Evolutionary conservation across 2,888 invertebrate genomes (phyloP), one percentile per base, ranked within the genome.

Genomic region (Graphium colonna): DNA sequence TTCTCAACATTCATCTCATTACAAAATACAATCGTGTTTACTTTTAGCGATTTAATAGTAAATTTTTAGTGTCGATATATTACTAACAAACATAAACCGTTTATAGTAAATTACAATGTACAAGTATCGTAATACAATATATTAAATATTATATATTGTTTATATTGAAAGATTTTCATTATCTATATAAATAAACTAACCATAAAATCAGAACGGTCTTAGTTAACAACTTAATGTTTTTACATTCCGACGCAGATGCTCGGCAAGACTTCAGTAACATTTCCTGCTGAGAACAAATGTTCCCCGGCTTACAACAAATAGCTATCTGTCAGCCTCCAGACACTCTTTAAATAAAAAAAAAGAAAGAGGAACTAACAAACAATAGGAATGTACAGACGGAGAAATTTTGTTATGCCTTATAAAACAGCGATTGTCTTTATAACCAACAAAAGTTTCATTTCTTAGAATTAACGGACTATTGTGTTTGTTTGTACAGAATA

Each of bases 321-420:
- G 33, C 45, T 45, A 33, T 45, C 45, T 45, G 45, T 45, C 45
- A 45, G 45, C 17, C 45, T 17, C 36, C 12, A 10, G 45, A 45
- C 45, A 36, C 33, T 33, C 33, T 45, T 33, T 45, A 16, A 45
- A 45, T 8, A 33, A 33, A 16, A 45, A n/a, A 43, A 28, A 42
- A 36, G 13, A 13, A 36, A n/a, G n/a, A 26, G 12, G 12, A 26
- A 26, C 42, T 12, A 21, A 2, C 17, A 46, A 17, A 41, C 18
- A 41, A 41, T 18, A 41, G 41, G 21, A 17, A 41, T 9, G 12
- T n/a, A 36, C 5, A 12, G 12, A 36, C 12, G 36, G 12, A 36
- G 36, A 36, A 36, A 36, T 36, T 36, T 36, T 36, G 36, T 36
- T 36, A 36, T 13, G 36, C n/a, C 36, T 36, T 36, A 36, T 36